These are phyloP conservation scores for Zaprionus lineosus DNA, from an alignment of 2,888 invertebrate genomes.

Conservation along the genomic window DNA sequence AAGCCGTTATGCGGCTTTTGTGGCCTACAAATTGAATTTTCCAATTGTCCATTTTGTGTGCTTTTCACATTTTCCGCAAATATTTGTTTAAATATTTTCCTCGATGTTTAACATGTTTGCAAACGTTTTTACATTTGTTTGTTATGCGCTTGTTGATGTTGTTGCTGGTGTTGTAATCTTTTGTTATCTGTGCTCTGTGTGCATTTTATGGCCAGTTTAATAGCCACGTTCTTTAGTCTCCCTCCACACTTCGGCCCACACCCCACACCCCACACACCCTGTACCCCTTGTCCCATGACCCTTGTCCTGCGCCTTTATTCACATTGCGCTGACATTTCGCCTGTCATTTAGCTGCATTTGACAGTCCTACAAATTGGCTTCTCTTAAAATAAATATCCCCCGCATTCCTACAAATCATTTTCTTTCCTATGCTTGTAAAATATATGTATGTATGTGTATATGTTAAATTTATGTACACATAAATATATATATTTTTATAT, in stretches of 20 bases:
- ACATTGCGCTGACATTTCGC: conserved; percentile 44
- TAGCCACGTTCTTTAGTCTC: too few species aligned
- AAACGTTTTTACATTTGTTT: conserved; percentile 22
- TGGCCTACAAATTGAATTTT: conserved; percentile 54
- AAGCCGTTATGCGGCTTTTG: conserved; percentile 41
- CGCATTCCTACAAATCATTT: too few species aligned
- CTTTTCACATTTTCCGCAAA: conserved; percentile 46
- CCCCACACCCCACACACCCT: neutral
- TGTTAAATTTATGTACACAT: too few species aligned
- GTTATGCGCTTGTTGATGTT: neutral
- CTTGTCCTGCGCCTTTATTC: conserved; percentile 6
- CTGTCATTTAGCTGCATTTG: conserved; percentile 57
- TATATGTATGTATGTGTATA: too few species aligned
- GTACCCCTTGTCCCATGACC: neutral
- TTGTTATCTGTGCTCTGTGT: conserved; percentile 32
- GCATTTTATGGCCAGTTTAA: conserved; percentile 53
- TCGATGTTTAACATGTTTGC: conserved; percentile 56
- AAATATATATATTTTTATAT: too few species aligned
- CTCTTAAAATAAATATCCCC: conserved; percentile 43
- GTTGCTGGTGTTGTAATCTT: conserved; percentile 13
- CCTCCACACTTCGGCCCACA: neutral
- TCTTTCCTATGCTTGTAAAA: too few species aligned
- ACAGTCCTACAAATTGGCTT: conserved; percentile 48
- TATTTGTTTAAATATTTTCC: conserved; percentile 63
- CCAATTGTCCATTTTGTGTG: conserved; percentile 28